Evolutionary conservation across 2,888 invertebrate genomes (phyloP).

Genomic region (Acanthosepion pharaonis): DNA sequence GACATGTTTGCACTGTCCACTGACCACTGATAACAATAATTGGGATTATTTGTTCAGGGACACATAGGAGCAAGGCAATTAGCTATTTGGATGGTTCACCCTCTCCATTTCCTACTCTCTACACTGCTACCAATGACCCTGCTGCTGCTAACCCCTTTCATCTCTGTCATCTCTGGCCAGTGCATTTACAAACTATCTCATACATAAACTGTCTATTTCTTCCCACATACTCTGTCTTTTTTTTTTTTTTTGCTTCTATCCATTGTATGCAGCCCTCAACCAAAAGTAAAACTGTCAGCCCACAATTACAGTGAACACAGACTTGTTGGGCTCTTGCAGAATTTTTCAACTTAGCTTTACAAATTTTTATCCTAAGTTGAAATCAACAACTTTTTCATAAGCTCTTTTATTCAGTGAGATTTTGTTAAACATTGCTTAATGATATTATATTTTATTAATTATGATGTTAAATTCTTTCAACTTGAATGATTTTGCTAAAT

Average conservation of each 20-base stretch:
- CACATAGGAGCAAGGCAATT: not conserved
- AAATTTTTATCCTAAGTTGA: not conserved
- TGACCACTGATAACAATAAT: conserved; percentile 46
- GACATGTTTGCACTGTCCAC: conserved; percentile 39
- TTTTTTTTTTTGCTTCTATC: not conserved
- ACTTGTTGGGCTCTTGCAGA: not conserved
- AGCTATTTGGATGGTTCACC: not conserved
- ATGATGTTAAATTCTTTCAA: no score
- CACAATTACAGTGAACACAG: not conserved
- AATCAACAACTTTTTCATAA: not conserved
- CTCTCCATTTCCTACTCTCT: conserved; percentile 1
- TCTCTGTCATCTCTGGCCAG: conserved; percentile 33
- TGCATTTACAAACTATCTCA: not conserved
- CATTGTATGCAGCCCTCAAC: not conserved
- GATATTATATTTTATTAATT: no score
- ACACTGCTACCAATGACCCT: conserved; percentile 6
- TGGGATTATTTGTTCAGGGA: conserved; percentile 43
- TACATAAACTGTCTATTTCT: not conserved
- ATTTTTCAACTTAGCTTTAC: not conserved
- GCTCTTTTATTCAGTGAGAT: not conserved
- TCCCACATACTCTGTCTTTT: not conserved
- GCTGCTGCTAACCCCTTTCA: not conserved
- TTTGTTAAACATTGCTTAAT: no score
- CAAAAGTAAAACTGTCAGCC: not conserved
- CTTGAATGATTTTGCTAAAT: no score